These are phyloP conservation scores for Chalcis sispes DNA, from an alignment of 2,888 invertebrate species.

Conservation along the genomic window DNA sequence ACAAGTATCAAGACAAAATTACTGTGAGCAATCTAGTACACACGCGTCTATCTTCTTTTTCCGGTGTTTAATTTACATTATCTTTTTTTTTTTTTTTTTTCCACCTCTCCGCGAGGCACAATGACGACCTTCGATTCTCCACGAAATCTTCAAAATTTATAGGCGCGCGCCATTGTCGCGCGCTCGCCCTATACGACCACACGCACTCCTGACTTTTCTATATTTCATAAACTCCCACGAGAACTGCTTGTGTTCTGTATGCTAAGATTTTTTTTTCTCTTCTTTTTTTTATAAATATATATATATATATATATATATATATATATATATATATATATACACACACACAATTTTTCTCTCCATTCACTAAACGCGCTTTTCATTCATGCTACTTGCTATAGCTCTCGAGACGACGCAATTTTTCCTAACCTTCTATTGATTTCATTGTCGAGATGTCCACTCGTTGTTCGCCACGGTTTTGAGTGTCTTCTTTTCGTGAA, in stretches of 20 bases:
- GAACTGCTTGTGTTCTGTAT: not conserved
- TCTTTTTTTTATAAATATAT: too few relatives aligned
- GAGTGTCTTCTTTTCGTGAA: constrained; percentile 39
- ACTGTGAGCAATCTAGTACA: constrained; percentile 7
- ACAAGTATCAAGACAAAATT: too few relatives aligned
- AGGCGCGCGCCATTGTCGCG: constrained; percentile 44
- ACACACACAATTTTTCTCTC: not conserved
- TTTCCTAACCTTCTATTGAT: constrained; percentile 5
- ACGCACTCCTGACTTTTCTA: constrained; percentile 45
- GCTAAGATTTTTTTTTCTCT: constrained; percentile 22
- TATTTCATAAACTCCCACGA: constrained; percentile 55
- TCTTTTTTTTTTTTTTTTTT: too few relatives aligned
- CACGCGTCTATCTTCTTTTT: constrained; percentile 27
- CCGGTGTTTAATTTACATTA: constrained; percentile 42
- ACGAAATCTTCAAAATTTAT: constrained; percentile 51
- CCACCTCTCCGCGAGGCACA: too few relatives aligned
- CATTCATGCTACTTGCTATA: constrained; percentile 31
- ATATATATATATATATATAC: too few relatives aligned
- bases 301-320: too few relatives aligned
- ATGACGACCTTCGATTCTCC: not conserved
- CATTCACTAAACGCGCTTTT: constrained; percentile 4
- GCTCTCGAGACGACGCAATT: constrained; percentile 25
- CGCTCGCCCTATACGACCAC: constrained; percentile 46
- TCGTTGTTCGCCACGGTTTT: too few relatives aligned
- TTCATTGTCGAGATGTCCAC: constrained; percentile 21